phyloP scores from a whole-genome alignment of 2,797 vertebrate genomes.

The Tachyglossus aculeatus region DNA sequence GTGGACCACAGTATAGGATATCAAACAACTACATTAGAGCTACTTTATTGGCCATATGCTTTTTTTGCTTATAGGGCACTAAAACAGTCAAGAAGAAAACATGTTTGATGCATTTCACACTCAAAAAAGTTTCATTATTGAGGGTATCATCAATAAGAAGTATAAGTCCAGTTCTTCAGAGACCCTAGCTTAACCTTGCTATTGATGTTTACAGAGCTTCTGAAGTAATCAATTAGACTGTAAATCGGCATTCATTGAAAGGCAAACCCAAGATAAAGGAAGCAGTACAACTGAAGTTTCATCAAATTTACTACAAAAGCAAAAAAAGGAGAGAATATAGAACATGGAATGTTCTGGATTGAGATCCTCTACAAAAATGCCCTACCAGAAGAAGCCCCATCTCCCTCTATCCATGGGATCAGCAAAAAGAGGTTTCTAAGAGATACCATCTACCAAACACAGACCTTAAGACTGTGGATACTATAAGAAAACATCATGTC shows the following conservation, averaged over 20 bases:
- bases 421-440: too few species aligned
- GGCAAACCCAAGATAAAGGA: constrained; percentile 48
- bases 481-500: too few species aligned
- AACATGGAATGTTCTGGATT: too few species aligned
- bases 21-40: constrained; percentile 25
- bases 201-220: constrained; percentile 75
- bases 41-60: constrained; percentile 4
- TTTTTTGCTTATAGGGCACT: constrained; percentile 43
- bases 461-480: too few species aligned
- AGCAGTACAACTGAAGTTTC: constrained; percentile 54
- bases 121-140: constrained; percentile 70
- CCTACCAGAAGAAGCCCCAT: too few species aligned
- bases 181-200: constrained; percentile 66
- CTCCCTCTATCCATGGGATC: too few species aligned
- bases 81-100: constrained; percentile 31
- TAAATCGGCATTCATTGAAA: constrained; percentile 61
- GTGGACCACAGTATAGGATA: constrained; percentile 23
- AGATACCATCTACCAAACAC: constrained; percentile 6
- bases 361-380: too few species aligned
- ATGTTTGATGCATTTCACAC: constrained; percentile 61
- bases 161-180: constrained; percentile 58
- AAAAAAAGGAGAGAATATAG: constrained; percentile 11
- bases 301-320: constrained; percentile 54
- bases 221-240: constrained; percentile 69
- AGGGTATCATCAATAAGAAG: constrained; percentile 66